Base-by-base conservation (phyloP, 2,797 vertebrate species). In the Chelon auratus region DNA sequence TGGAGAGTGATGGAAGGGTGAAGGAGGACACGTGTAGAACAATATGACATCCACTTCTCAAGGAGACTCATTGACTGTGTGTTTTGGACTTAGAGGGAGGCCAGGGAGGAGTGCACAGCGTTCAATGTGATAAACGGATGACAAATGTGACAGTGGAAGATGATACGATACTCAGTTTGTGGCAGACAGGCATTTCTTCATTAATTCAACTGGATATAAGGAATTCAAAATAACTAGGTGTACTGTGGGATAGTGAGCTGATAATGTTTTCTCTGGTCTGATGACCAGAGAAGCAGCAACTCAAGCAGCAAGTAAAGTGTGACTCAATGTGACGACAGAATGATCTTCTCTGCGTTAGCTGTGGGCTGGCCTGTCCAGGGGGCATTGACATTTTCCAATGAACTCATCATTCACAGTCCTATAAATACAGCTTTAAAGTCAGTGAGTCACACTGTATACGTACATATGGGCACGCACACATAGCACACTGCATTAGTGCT, bases 301-400 rank as follows among this genome's bases (percentile, higher is more conserved):
- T 69, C 51, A 62, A 33, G 30, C 30, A 33, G 30, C 30, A 33
- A 33, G 55, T 52, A 33, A 33, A 33, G n/a, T 45, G 50, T 82
- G 82, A 84, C 64, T 79, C 60, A 77, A 61, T 52, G 52, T 72
- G 63, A 64, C 58, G 36, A 67, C 58, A 70, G 59, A 70, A 47
- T 61, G 53, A 76, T 64, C 60, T 62, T 72, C 26, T 51, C 69
- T 61, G 67, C 60, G 18, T 50, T 36, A 33, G 42, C 74, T 62
- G 63, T 72, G 67, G 51, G 47, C 54, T 39, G 47, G 64, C 50
- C 72, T 74, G 50, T 55, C 72, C 62, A 47, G 42, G 68, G 78
- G 78, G 72, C 75, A 72, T 36, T 79, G 77, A 74, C 77, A 80
- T 74, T 80, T 73, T 22, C 67, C 54, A 68, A 52, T 59, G 66